Evolutionary conservation across 2,113 vertebrate genomes (phyloP).

Genomic region (Hirundichthys speculiger): DNA sequence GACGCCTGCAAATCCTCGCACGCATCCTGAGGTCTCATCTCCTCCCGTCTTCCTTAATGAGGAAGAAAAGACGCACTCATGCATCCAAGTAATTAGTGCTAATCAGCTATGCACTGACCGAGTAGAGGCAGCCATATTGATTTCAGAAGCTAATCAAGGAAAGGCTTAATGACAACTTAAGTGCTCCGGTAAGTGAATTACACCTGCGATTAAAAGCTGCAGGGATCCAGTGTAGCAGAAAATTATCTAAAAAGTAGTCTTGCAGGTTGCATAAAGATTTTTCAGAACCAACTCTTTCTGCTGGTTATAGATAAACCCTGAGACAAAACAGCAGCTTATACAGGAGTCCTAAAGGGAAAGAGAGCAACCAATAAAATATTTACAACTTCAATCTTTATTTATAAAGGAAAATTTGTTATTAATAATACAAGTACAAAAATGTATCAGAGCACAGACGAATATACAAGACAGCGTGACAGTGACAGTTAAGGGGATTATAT

Average conservation of each 20-base stretch:
- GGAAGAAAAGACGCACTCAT: slow-evolving; percentile 44
- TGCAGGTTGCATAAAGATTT: background rate
- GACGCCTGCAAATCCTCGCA: slow-evolving; percentile 24
- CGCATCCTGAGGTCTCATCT: slow-evolving; percentile 4
- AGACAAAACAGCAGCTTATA: too few species aligned
- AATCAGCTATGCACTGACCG: slow-evolving; percentile 55
- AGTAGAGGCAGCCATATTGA: slow-evolving; percentile 50
- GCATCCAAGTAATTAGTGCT: slow-evolving; percentile 54
- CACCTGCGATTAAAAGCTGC: slow-evolving; percentile 41
- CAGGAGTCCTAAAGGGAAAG: background rate
- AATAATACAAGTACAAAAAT: slow-evolving; percentile 90
- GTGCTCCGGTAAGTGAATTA: slow-evolving; percentile 48
- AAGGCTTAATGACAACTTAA: slow-evolving; percentile 65
- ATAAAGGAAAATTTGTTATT: slow-evolving; percentile 86
- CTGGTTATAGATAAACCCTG: too few species aligned
- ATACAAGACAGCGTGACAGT: slow-evolving; percentile 81
- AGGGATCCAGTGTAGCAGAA: slow-evolving; percentile 22
- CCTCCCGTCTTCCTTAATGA: slow-evolving; percentile 6
- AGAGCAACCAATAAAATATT: slow-evolving; percentile 46
- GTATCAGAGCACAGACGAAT: slow-evolving; percentile 86
- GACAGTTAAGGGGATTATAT: slow-evolving; percentile 57
- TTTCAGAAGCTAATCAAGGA: slow-evolving; percentile 60
- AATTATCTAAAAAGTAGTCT: slow-evolving; percentile 7
- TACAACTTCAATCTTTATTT: slow-evolving; percentile 93
- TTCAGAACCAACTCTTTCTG: background rate